A percentile compares a stretch with the other conserved stretches of the same genome.
Evolutionary conservation across 2,113 vertebrate species (phyloP).

Genomic region (Buteo buteo): DNA sequence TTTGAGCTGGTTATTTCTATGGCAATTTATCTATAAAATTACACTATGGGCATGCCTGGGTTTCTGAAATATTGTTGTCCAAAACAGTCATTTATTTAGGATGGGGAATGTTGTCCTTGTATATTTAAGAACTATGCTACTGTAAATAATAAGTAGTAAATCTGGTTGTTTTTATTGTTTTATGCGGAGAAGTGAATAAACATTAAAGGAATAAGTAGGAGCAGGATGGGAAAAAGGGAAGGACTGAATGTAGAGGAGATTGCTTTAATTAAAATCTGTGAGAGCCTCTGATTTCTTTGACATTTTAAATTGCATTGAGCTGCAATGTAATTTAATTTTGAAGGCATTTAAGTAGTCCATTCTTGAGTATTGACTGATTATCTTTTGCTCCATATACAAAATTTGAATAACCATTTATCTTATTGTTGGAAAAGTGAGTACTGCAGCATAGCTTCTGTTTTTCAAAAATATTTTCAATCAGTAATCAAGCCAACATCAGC

Average conservation of each 20-base stretch:
- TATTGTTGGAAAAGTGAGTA: neutral
- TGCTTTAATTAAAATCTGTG: slow-evolving; percentile 50
- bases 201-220: neutral
- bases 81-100: neutral
- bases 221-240: neutral
- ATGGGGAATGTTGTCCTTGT: neutral
- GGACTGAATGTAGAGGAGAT: neutral
- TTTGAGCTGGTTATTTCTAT: neutral
- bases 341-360: neutral
- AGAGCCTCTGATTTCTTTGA: slow-evolving; percentile 14
- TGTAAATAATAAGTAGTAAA: neutral
- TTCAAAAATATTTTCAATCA: neutral
- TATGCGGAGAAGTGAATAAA: neutral
- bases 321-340: slow-evolving; percentile 38
- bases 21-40: neutral
- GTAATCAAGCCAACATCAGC: neutral
- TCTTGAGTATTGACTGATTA: slow-evolving; percentile 32
- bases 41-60: neutral
- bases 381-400: neutral
- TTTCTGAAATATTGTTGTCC: neutral
- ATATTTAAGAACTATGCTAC: neutral
- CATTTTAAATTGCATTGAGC: neutral
- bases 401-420: neutral
- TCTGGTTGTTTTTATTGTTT: neutral
- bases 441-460: neutral